Base-by-base conservation (phyloP, 2,888 invertebrate species). In the Parochlus steinenii region DNA sequence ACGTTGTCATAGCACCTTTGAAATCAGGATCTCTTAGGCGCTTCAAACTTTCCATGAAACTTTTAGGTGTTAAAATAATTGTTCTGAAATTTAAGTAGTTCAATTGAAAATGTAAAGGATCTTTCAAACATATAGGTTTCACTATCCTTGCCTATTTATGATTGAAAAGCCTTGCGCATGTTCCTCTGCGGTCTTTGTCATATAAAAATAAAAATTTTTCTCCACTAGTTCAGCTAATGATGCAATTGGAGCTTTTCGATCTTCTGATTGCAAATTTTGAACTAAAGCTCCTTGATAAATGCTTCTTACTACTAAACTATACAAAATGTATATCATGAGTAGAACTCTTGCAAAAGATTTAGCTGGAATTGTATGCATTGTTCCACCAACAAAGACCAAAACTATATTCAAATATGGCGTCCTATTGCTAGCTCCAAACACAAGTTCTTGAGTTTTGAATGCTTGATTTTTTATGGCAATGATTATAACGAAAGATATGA, bases 211-310 rank as follows among this genome's bases (percentile, higher is more conserved):
- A 27, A 28, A 34, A n/a, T 28, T 11, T 6, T 19, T 19, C 8
- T 34, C 34, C 3, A 34, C 22, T 11, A 34, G 7, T 16, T 34
- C 28, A 16, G 29, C 30, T 11, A 36, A 30, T 12, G 24, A 23
- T 30, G 23, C 30, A 6, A 30, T 22, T 29, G 16, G 23, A 19
- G 17, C 30, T 2, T 16, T n/a, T 4, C 30, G 12, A 2, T 29
- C 34, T 12, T 34, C 34, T 5, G 20, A 10, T 28, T 34, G 34
- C 4, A 34, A 17, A 27, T 28, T 28, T 27, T 34, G 28, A 27
- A 28, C 27, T 16, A 34, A 11, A 8, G 28, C 28, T 8, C 34
- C 34, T 28, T 34, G 34, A 22, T 34, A 34, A 2, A 34, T 17
- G 10, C 27, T 24, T 19, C 34, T 17, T 6, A 27, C 28, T n/a